Base-by-base conservation (phyloP, 2,888 invertebrate species). In the Lobophora halterata region DNA sequence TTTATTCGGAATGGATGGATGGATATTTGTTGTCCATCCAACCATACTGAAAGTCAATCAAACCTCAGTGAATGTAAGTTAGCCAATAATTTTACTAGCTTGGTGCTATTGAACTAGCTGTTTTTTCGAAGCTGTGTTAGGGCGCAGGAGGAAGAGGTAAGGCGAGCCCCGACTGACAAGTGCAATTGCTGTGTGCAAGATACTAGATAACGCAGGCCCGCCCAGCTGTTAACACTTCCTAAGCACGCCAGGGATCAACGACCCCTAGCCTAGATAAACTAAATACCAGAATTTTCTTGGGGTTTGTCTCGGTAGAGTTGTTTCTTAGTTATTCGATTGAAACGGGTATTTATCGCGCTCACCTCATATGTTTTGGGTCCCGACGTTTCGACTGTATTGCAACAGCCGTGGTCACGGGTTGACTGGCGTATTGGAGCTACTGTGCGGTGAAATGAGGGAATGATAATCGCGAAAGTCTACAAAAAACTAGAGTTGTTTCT, bases 181-280 rank as follows among this genome's bases (percentile, higher is more conserved):
- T 76, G 71, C 76, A 77, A 77, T 78, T 68, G 74, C 59, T 58
- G 54, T 63, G 60, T 61, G 61, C 63, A 54, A 75, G 79, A 79
- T 80, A 71, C 67, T 56, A 79, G 79, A 81, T 79, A 80, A 75
- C 72, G 58, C 72, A 73, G 74, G 71, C 71, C 67, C 78, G 72
- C 74, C 74, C 71, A 58, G 65, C 59, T 74, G 74, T 76, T 52
- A 52, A 52, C 62, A 55, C 54, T 51, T 48, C 55, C 54, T 51
- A 53, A 49, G 54, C 47, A 51, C 55, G 43, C 55, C 37, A 52
- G 37, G 42, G 55, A 48, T 42, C 45, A 48, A 27, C 31, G 52
- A 51, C 51, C 47, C 26, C 38, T 48, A 52, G 49, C 30, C 47
- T 47, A 50, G 50, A 61, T 58, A 55, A 55, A 51, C 50, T 49